Evolutionary conservation across 2,888 invertebrate genomes (phyloP), one percentile per base, ranked within the genome.

Genomic region (Cataglyphis altisquamis): DNA sequence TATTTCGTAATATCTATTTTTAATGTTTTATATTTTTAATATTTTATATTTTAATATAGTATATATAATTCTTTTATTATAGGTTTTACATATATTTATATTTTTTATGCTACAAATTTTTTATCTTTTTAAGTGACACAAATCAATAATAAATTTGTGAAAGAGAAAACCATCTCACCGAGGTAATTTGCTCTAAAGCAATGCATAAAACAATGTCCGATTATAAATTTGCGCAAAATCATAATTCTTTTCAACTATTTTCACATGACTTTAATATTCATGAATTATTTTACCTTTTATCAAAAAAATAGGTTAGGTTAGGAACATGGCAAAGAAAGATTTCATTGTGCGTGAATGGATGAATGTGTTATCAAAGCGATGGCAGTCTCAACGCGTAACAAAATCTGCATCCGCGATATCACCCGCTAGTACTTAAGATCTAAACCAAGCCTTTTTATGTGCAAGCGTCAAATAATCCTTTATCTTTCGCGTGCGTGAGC

Each of bases 401-500:
- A 77, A 77, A 77, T 77, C 67, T 41, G 67, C 67, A n/a, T 25
- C 29, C 29, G 67, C 36, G 45, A 25, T 78, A 70, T 78, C 70
- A 3, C 25, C 4, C 9, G 41, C 39, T 15, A 21, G 57, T 60
- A 68, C 32, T 78, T 78, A 70, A 78, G 60, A 78, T 68, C 57
- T 78, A 60, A 78, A 60, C 45, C 36, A 32, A 32, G 18, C 70
- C 60, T 70, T 68, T 41, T 41, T 68, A 32, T 15, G 67, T 29
- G n/a, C 55, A n/a, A 60, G 45, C 60, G 70, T 70, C 70, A 70
- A 78, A 78, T 78, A 78, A 78, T 45, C 60, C 60, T 70, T 78
- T 78, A 78, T 78, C 78, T 78, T 25, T 60, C 45, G 70, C 70
- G 78, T 39, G 78, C 66, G 66, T 29, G n/a, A 41, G 77, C 78